These are phyloP conservation scores for Phrixothrix hirtus DNA, from an alignment of 2,888 invertebrate species.

Conservation along the genomic window DNA sequence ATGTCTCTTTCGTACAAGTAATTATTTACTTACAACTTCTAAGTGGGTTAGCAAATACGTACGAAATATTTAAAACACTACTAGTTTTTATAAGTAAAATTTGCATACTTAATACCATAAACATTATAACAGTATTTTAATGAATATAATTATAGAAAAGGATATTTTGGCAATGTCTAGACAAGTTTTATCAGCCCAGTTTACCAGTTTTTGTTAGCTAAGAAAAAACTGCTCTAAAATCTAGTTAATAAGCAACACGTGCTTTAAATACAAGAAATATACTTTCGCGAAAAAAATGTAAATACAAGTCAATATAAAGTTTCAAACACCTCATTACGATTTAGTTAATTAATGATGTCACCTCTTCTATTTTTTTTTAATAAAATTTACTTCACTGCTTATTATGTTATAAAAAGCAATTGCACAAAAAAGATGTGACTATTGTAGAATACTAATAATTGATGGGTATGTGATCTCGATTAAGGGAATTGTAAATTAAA, in stretches of 20 bases:
- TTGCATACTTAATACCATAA: neutral
- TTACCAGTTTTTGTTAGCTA: neutral
- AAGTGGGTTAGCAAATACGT: neutral
- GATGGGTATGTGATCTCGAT: constrained; percentile 2
- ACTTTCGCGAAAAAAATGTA: neutral
- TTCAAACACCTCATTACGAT: neutral
- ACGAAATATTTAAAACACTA: neutral
- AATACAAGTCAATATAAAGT: neutral
- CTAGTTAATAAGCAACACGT: neutral
- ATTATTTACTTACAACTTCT: neutral
- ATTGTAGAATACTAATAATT: neutral
- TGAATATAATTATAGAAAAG: constrained; percentile 1
- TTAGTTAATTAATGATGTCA: too few relatives aligned
- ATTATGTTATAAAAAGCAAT: too few relatives aligned
- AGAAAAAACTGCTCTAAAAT: neutral
- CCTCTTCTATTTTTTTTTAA: too few relatives aligned
- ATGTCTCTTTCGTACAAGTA: neutral
- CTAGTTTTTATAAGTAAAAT: neutral
- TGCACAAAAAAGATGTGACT: too few relatives aligned
- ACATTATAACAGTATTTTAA: neutral
- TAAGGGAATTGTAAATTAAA: constrained; percentile 23
- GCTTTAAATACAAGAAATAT: neutral
- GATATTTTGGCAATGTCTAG: constrained; percentile 8
- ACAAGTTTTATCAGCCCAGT: neutral
- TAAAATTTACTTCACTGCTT: too few relatives aligned